Conservation (phyloP, 2,888 invertebrate species). For the Ornithoptera priamus region DNA sequence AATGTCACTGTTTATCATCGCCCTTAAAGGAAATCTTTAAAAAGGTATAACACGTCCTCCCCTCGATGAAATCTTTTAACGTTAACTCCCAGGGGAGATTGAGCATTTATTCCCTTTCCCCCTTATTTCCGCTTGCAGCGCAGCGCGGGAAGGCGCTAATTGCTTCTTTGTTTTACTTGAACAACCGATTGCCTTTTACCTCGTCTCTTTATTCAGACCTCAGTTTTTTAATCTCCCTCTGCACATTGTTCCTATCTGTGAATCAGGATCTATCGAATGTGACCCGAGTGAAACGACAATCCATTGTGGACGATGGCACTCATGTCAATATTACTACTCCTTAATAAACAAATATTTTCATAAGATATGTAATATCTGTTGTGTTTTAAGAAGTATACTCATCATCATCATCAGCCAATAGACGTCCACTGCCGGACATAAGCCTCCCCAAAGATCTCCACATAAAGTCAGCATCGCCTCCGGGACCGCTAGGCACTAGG, state of each 20-base stretch:
- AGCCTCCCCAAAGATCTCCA: no score
- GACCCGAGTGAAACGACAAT: neutral
- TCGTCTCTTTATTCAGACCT: slow-evolving; percentile 35
- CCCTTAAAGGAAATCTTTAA: slow-evolving; percentile 58
- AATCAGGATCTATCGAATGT: neutral
- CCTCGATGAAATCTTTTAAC: slow-evolving; percentile 71
- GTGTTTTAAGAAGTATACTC: no score
- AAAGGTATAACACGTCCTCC: slow-evolving; percentile 64
- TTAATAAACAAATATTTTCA: neutral
- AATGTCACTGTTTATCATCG: slow-evolving; percentile 39
- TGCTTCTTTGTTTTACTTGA: slow-evolving; percentile 70
- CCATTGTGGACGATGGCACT: neutral
- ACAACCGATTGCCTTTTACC: slow-evolving; percentile 43
- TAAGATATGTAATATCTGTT: no score
- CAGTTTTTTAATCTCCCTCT: slow-evolving; percentile 27
- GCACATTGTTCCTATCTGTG: slow-evolving; percentile 14
- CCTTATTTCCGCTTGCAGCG: slow-evolving; percentile 42
- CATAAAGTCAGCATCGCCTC: no score
- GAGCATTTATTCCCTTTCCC: slow-evolving; percentile 59
- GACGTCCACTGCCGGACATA: no score
- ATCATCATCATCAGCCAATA: no score
- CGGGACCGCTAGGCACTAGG: no score
- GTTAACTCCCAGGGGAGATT: slow-evolving; percentile 57
- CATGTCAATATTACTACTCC: neutral
- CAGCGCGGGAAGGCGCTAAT: slow-evolving; percentile 55